These are phyloP conservation scores for Actenoides lindsayi DNA, from an alignment of 2,113 vertebrate genomes.

Conservation along the genomic window DNA sequence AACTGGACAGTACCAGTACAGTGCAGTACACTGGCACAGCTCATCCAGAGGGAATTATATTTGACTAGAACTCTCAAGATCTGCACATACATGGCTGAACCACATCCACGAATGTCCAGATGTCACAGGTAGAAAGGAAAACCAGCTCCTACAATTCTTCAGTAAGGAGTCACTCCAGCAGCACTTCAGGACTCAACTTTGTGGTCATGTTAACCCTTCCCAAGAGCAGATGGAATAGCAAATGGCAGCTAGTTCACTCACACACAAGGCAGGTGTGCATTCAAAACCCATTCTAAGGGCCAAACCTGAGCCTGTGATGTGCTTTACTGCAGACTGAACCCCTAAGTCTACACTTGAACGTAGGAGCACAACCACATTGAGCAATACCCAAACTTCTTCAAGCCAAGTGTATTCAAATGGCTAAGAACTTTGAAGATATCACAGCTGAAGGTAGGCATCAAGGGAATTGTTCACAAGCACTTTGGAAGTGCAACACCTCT, in stretches of 20 bases:
- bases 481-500: neutral
- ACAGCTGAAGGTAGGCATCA: neutral
- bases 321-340: neutral
- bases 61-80: neutral
- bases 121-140: neutral
- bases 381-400: neutral
- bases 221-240: neutral
- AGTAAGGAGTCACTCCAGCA: neutral
- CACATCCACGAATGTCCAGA: neutral
- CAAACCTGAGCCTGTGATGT: neutral
- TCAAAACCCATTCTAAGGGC: neutral
- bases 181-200: neutral
- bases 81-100: neutral
- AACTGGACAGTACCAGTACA: neutral
- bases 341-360: neutral
- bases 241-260: neutral
- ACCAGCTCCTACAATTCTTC: neutral
- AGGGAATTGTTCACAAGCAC: neutral
- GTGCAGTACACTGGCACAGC: neutral
- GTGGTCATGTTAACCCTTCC: neutral
- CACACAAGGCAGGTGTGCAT: neutral
- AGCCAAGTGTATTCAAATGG: neutral
- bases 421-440: neutral
- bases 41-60: neutral
- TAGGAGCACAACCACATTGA: neutral